These are phyloP conservation scores for Drosophila lacicola DNA, from an alignment of 2,888 invertebrate genomes.

Conservation along the genomic window DNA sequence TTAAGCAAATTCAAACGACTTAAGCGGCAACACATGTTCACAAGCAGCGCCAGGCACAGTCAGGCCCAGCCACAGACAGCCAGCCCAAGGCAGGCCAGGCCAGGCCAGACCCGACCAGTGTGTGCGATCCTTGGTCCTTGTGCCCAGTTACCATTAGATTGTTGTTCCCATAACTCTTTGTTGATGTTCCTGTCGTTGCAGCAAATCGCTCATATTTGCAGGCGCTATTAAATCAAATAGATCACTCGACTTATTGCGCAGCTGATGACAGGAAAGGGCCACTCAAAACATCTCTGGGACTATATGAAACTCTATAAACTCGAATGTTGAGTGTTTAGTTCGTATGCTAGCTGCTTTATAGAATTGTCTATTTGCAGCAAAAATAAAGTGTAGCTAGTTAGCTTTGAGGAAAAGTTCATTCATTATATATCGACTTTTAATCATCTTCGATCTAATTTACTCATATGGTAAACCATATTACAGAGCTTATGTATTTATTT, in stretches of 20 bases:
- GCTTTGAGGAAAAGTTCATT: too few relatives aligned
- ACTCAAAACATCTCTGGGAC: too few relatives aligned
- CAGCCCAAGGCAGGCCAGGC: background rate
- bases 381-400: too few relatives aligned
- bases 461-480: too few relatives aligned
- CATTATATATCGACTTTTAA: too few relatives aligned
- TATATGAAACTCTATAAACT: too few relatives aligned
- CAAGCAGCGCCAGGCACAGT: constrained; percentile 51
- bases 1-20: constrained; percentile 81
- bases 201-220: constrained; percentile 68
- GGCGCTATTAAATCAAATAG: constrained; percentile 69
- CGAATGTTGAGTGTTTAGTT: too few relatives aligned
- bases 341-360: too few relatives aligned
- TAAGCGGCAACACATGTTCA: constrained; percentile 79
- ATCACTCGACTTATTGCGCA: constrained; percentile 38
- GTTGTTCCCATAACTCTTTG: constrained; percentile 47
- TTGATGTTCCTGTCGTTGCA: constrained; percentile 63
- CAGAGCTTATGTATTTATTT: too few relatives aligned
- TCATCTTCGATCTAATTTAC: too few relatives aligned
- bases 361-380: too few relatives aligned
- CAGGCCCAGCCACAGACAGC: constrained; percentile 4
- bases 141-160: constrained; percentile 26
- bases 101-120: constrained; percentile 3
- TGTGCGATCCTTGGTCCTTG: constrained; percentile 23
- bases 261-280: constrained; percentile 14